Base-by-base conservation (phyloP, 2,113 vertebrate genomes). In the Hepsetus odoe region DNA sequence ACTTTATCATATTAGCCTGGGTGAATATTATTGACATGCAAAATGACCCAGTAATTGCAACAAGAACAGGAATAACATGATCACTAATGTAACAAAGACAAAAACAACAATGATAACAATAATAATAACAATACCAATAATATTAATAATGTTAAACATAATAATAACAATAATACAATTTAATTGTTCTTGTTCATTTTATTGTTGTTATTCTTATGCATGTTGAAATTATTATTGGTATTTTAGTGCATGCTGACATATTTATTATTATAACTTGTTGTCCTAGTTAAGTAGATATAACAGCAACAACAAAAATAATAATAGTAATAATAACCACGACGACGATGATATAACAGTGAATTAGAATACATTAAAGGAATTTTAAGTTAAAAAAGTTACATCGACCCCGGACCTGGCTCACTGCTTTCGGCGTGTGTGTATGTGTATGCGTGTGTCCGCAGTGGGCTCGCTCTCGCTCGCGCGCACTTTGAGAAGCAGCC, bases 401-500 rank as follows among this genome's bases (percentile, higher is more conserved):
- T 61, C 8, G 18, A 46, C 44, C 9, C 44, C 14, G 44, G 44
- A 14, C 14, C 44, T 14, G 44, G 44, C 14, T 16, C 44, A 16
- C 44, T 46, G 12, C 44, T 16, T 5, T 64, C 83, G 72, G 13
- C 67, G 0, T 70, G 30, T 83, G 82, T 80, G 10, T 42, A 62
- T 88, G 40, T 84, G 83, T 80, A n/a, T n/a, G 68, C 88, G 65
- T 90, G 88, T 94, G 92, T 90, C 93, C 91, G 88, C 95, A 98
- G 97, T 87, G 97, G 97, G 89, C 95, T 99, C 91, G 97, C 96
- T 86, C 95, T 99, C 90, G 96, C 97, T 91, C 95, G 97, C 90
- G 97, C 97, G 84, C 97, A 99, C 93, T 99, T 99, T 89, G 97
- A 99, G 95, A 99, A 99, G 92, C 97, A 99, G 90, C 97, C 97